A percentile compares a stretch with the other conserved stretches of the same genome.
phyloP scores from a whole-genome alignment of 2,888 invertebrate species.

The Blastobasis adustella region DNA sequence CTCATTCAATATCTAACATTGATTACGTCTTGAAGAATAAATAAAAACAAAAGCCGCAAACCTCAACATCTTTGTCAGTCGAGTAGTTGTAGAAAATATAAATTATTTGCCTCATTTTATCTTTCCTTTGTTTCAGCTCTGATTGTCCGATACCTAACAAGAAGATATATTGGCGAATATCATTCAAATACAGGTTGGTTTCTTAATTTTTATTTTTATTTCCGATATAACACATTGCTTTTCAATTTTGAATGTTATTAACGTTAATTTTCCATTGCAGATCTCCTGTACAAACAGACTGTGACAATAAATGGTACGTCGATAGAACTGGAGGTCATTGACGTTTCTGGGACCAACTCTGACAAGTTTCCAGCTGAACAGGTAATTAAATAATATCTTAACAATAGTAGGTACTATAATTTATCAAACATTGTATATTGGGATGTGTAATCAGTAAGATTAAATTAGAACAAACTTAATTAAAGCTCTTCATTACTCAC shows the following conservation, averaged over 20 bases:
- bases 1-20: no score
- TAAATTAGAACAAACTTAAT: no score
- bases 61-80: no score
- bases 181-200: constrained; percentile 84
- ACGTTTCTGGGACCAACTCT: constrained; percentile 82
- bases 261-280: constrained; percentile 45
- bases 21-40: no score
- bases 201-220: constrained; percentile 7
- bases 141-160: constrained; percentile 85
- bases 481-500: no score
- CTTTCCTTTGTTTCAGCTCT: constrained; percentile 74
- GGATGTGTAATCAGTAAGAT: no score
- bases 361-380: constrained; percentile 77
- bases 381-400: constrained; percentile 38
- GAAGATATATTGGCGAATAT: constrained; percentile 87
- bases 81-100: no score
- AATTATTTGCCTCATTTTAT: neutral
- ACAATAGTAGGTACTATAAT: no score
- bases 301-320: constrained; percentile 82
- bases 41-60: no score
- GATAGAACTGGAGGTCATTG: constrained; percentile 85
- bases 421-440: no score
- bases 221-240: neutral
- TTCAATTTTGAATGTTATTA: no score
- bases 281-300: constrained; percentile 84